Percentiles rank a stretch among this genome's conserved stretches.
Conservation (phyloP, 2,113 vertebrate species). For the Poecile atricapillus region DNA sequence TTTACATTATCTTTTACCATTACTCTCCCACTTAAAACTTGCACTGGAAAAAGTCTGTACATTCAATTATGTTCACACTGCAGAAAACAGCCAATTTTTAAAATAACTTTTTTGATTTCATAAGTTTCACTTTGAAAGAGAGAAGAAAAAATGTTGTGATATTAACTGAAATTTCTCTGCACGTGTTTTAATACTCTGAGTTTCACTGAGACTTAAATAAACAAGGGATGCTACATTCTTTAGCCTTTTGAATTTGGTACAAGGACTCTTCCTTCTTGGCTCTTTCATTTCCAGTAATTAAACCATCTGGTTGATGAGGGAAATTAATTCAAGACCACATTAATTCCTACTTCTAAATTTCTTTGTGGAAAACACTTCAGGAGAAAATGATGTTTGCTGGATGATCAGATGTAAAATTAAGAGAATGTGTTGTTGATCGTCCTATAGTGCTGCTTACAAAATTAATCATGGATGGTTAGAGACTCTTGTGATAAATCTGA, state of each 20-base stretch:
- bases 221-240: neutral
- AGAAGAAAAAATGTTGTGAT: neutral
- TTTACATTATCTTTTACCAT: neutral
- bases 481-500: neutral
- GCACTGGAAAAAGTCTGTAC: neutral
- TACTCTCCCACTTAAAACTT: neutral
- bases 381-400: neutral
- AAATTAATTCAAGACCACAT: constrained; percentile 21
- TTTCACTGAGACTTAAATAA: neutral
- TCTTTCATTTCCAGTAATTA: constrained; percentile 31
- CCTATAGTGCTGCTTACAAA: neutral
- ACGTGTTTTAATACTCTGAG: neutral
- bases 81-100: neutral
- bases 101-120: neutral
- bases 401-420: constrained; percentile 39
- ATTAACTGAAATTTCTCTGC: neutral
- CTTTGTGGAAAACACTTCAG: constrained; percentile 13
- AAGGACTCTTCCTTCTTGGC: constrained; percentile 9
- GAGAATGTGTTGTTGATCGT: constrained; percentile 4
- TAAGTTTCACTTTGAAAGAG: neutral
- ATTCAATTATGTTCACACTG: neutral
- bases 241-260: neutral
- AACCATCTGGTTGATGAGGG: constrained; percentile 9
- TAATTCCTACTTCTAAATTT: constrained; percentile 35
- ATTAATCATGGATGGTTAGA: constrained; percentile 11